phyloP scores from a whole-genome alignment of 2,113 vertebrate species.

The Corythoichthys haematopterus region DNA sequence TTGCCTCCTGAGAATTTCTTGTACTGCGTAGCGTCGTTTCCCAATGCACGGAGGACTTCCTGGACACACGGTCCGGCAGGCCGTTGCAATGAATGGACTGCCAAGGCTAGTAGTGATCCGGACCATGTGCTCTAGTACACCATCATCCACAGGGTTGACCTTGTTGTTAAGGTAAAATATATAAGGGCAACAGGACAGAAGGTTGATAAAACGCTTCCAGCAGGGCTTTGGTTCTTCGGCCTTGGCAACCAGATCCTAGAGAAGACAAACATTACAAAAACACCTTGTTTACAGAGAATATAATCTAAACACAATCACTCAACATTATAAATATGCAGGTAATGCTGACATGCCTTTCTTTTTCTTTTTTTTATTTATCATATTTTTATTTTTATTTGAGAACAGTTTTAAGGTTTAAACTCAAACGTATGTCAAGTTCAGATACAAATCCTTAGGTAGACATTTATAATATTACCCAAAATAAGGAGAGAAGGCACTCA shows the following conservation, averaged over 20 bases:
- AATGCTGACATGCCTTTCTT: not conserved
- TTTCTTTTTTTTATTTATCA: too few species aligned
- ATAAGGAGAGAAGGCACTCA: too few species aligned
- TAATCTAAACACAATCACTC: not conserved
- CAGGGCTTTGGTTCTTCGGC: conserved; percentile 74
- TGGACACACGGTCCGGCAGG: conserved; percentile 82
- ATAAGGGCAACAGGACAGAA: conserved; percentile 65
- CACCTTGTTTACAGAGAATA: not conserved
- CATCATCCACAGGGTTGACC: conserved; percentile 76
- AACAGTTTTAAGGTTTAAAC: not conserved
- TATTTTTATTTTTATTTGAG: too few species aligned
- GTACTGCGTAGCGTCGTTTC: conserved; percentile 81
- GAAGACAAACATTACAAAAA: conserved; percentile 9
- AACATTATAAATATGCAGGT: not conserved
- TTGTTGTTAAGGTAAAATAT: conserved; percentile 60
- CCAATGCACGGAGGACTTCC: conserved; percentile 82
- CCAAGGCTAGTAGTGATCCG: conserved; percentile 80
- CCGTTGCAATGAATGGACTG: conserved; percentile 80
- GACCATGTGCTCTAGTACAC: conserved; percentile 88
- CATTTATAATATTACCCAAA: too few species aligned
- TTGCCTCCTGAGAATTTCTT: conserved; percentile 80
- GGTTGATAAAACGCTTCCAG: conserved; percentile 65
- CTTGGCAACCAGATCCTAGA: conserved; percentile 68
- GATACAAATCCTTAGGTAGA: too few species aligned
- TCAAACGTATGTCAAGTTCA: not conserved